Base-by-base conservation (phyloP, 2,113 vertebrate genomes). In the Vombatus ursinus region DNA sequence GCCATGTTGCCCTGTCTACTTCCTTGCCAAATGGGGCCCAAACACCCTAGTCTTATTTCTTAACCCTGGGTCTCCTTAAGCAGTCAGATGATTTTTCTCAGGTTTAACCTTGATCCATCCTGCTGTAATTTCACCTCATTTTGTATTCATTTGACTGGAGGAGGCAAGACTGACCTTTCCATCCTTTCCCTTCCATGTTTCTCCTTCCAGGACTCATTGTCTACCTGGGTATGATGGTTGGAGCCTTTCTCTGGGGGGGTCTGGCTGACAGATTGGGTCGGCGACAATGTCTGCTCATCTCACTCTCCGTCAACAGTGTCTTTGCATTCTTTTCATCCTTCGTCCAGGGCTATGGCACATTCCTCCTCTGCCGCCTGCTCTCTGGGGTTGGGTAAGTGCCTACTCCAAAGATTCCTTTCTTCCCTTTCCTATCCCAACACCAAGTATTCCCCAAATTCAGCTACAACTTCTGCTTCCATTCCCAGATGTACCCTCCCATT, bases 301-400 rank as follows among this genome's bases (percentile, higher is more conserved):
- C 99, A 1, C 99, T 99, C 93, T 99, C 99, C 28, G 99, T 99
- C 99, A 99, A 99, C 99, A 99, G 99, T 23, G 99, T 99, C 97
- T 99, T 99, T 57, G 99, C 99, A 98, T 99, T 99, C 99, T 99
- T 99, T 99, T 99, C 99, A 49, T 99, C 99, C 96, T 99, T 99
- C 51, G 99, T 99, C 95, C 99, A 99, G 98, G 99, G 99, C 96
- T 99, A 99, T 44, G 99, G 99, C 98, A 99, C 99, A 91, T 99
- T 99, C 98, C 99, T 99, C 94, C 98, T 99, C 98, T 99, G 99
- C 98, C 99, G 99, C 92, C 99, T 99, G 96, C 98, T 99, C 95
- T 99, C 99, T 0, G 99, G 99, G 0, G 99, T 99, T 9, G 99
- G 99, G 99, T 99, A 98, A 99, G 98, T 96, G 93, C 51, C 22